Evolutionary conservation across 2,113 vertebrate genomes (phyloP).

Genomic region (Brienomyrus brachyistius): DNA sequence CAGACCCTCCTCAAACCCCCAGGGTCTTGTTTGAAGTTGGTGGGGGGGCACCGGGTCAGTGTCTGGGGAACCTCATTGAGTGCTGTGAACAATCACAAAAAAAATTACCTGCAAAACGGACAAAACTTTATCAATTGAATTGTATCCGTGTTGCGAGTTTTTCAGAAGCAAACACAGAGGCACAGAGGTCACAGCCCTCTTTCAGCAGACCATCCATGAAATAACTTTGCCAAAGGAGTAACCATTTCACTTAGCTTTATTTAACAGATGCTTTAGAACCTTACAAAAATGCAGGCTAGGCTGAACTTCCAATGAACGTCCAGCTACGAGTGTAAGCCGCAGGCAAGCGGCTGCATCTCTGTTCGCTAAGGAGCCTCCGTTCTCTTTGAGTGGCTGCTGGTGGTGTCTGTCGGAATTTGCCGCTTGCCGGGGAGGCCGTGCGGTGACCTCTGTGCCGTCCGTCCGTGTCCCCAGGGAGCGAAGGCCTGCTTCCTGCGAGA

Average conservation of each 20-base stretch:
- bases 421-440: background rate
- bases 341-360: background rate
- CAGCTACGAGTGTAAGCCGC: background rate
- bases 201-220: background rate
- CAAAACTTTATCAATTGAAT: background rate
- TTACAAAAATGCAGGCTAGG: background rate
- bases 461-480: constrained; percentile 72
- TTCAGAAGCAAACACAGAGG: background rate
- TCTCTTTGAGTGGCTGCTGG: background rate
- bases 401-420: background rate
- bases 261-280: background rate
- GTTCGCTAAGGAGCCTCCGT: background rate
- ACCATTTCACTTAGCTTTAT: background rate
- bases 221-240: background rate
- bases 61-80: background rate
- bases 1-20: background rate
- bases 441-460: background rate
- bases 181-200: too few species aligned
- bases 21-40: background rate
- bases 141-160: background rate
- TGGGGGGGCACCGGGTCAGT: too few species aligned
- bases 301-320: background rate
- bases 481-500: constrained; percentile 98
- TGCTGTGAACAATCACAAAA: background rate
- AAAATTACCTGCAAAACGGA: background rate